Evolutionary conservation across 2,888 invertebrate species (phyloP).

Genomic region (Cantharis lateralis): DNA sequence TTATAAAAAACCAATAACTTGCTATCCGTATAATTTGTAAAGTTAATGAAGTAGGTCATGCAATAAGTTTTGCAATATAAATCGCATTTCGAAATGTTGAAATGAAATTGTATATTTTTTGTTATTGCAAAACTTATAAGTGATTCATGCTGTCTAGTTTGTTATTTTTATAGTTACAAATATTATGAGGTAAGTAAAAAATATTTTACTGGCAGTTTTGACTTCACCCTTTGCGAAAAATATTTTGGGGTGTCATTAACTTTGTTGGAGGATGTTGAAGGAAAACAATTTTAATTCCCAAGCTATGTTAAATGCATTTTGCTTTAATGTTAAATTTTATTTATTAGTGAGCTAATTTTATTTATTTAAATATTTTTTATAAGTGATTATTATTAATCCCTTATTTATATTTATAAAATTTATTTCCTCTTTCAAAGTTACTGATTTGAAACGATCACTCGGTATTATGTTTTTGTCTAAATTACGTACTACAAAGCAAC

Average conservation of each 20-base stretch:
- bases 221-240: neutral
- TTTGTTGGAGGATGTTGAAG: slow-evolving; percentile 25
- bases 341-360: slow-evolving; percentile 17
- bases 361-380: slow-evolving; percentile 20
- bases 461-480: slow-evolving; percentile 17
- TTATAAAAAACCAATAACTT: neutral
- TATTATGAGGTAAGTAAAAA: neutral
- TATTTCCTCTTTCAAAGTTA: slow-evolving; percentile 30
- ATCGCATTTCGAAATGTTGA: neutral
- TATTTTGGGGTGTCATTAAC: slow-evolving; percentile 23
- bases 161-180: neutral
- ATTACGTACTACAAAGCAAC: slow-evolving; percentile 21
- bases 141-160: neutral
- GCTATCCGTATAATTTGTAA: neutral
- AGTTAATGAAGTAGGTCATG: neutral
- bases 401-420: slow-evolving; percentile 23
- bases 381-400: slow-evolving; percentile 11
- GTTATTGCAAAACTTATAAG: neutral
- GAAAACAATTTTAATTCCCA: slow-evolving; percentile 9
- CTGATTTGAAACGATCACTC: slow-evolving; percentile 15
- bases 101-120: neutral
- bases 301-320: slow-evolving; percentile 3
- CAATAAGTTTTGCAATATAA: neutral
- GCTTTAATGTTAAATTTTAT: slow-evolving; percentile 13
- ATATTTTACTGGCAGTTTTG: neutral